These are phyloP conservation scores for Tipula vernalis DNA, from an alignment of 2,888 invertebrate species.

Conservation along the genomic window DNA sequence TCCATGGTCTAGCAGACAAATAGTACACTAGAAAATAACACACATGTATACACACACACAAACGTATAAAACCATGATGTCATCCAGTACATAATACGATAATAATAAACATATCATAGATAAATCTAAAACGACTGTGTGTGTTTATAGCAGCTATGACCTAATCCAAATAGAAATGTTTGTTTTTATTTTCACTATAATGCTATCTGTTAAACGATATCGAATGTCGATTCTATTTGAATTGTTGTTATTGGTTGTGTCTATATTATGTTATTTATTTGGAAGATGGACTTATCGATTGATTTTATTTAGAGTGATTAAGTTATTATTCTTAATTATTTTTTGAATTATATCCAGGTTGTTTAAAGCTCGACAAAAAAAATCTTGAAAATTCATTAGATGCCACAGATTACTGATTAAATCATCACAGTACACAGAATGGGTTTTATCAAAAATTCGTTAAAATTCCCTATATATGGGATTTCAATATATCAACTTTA, in stretches of 20 bases:
- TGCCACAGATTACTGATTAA: no score
- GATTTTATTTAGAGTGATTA: background rate
- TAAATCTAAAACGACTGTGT: background rate
- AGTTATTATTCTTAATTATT: background rate
- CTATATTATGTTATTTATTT: background rate
- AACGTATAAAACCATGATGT: background rate
- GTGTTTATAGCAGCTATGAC: background rate
- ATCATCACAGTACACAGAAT: background rate
- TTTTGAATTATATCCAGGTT: background rate
- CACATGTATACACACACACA: background rate
- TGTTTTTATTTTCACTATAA: background rate
- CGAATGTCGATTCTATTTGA: background rate
- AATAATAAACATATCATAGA: background rate
- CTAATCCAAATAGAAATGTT: background rate
- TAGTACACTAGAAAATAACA: background rate
- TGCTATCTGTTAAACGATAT: background rate
- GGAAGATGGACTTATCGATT: background rate
- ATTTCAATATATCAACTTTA: background rate
- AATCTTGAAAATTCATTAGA: background rate
- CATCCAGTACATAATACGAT: background rate
- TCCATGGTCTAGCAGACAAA: background rate
- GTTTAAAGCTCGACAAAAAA: no score
- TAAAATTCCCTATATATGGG: background rate
- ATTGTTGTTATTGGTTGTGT: background rate
- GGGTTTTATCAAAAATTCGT: background rate